These are phyloP conservation scores for Chrysodeixis includens DNA, from an alignment of 2,888 invertebrate species.

Conservation along the genomic window DNA sequence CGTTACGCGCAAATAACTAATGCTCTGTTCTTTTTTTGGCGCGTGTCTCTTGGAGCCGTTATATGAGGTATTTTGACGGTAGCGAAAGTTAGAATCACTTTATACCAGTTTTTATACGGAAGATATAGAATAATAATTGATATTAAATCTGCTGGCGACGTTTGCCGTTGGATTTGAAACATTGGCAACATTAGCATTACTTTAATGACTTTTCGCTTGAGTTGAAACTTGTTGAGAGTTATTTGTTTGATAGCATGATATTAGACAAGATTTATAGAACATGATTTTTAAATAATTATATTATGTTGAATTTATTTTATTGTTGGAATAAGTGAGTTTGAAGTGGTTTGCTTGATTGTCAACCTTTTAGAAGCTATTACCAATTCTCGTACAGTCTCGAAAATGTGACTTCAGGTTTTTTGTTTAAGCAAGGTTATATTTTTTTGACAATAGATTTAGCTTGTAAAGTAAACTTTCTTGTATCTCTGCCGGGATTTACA, in stretches of 20 bases:
- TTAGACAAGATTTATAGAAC: constrained; percentile 35
- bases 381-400: neutral
- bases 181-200: constrained; percentile 45
- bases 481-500: no score
- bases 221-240: constrained; percentile 40
- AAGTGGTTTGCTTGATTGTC: constrained; percentile 23
- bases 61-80: constrained; percentile 77
- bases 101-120: constrained; percentile 74
- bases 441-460: neutral
- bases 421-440: neutral
- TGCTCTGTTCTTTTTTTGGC: constrained; percentile 83
- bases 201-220: constrained; percentile 33
- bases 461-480: neutral
- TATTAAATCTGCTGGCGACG: constrained; percentile 56
- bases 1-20: constrained; percentile 87
- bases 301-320: constrained; percentile 46
- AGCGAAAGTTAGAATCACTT: constrained; percentile 85
- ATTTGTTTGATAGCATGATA: constrained; percentile 37
- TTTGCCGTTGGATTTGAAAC: constrained; percentile 48
- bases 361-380: neutral
- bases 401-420: neutral
- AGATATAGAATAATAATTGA: constrained; percentile 61
- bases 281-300: constrained; percentile 30
- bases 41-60: constrained; percentile 85
- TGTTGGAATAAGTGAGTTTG: constrained; percentile 26